Evolutionary conservation across 2,797 vertebrate genomes (phyloP).

Genomic region (Crenichthys baileyi): DNA sequence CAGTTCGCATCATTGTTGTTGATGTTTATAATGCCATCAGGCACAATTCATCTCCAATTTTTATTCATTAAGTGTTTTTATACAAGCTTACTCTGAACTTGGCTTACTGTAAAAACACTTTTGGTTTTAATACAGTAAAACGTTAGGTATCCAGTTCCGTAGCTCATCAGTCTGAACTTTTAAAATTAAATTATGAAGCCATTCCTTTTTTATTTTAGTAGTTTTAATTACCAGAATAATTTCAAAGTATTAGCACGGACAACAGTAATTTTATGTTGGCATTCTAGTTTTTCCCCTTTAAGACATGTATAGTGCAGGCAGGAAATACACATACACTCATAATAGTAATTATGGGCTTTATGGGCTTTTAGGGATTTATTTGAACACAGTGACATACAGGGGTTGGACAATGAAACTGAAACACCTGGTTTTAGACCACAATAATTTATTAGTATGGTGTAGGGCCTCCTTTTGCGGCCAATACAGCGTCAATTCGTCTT

Average conservation of each 20-base stretch:
- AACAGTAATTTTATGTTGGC: neutral
- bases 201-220: no score
- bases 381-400: neutral
- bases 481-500: no score
- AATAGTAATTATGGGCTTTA: neutral
- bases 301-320: no score
- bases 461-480: no score
- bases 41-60: neutral
- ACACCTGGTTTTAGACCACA: no score
- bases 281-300: neutral
- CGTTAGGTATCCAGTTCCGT: neutral
- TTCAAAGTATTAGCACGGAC: no score
- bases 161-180: neutral
- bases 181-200: neutral
- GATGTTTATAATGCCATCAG: neutral
- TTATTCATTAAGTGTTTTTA: neutral
- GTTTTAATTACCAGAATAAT: no score
- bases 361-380: neutral
- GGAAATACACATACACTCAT: no score
- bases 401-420: no score
- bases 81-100: neutral
- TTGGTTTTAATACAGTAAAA: neutral
- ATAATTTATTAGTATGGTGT: no score
- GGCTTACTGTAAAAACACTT: neutral
- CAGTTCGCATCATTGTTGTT: slow-evolving; percentile 27